phyloP scores from a whole-genome alignment of 2,888 invertebrate genomes.

The Xestia c-nigrum region DNA sequence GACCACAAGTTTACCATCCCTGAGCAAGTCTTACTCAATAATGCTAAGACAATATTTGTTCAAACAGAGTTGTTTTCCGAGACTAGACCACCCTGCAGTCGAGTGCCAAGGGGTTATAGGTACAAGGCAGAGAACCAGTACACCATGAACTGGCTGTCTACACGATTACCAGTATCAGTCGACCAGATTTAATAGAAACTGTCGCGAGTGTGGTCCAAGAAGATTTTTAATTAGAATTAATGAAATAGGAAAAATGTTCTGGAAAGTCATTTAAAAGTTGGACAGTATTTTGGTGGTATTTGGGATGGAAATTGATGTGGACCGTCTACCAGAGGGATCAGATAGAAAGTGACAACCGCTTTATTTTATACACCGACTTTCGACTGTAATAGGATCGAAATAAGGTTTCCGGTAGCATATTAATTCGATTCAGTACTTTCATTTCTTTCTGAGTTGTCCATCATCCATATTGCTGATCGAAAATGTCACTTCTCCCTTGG shows the following conservation, averaged over 20 bases:
- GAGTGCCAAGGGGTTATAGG: slow-evolving; percentile 8
- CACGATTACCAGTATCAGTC: background rate
- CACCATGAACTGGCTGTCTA: slow-evolving; percentile 27
- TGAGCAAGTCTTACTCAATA: slow-evolving; percentile 24
- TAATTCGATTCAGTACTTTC: background rate
- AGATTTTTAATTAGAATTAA: background rate
- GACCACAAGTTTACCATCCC: slow-evolving; percentile 23
- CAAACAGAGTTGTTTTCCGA: slow-evolving; percentile 22
- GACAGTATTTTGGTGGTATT: background rate
- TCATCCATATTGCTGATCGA: background rate
- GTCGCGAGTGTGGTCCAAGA: background rate
- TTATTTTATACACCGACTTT: background rate
- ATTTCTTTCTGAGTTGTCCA: background rate
- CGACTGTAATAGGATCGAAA: background rate
- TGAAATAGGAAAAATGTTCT: background rate
- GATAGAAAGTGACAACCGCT: background rate
- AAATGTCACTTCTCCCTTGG: too few relatives aligned
- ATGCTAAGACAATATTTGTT: slow-evolving; percentile 35
- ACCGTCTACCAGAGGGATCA: background rate
- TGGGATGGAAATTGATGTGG: background rate
- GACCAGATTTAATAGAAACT: slow-evolving; percentile 10
- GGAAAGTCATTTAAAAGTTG: background rate
- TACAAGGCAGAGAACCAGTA: slow-evolving; percentile 15
- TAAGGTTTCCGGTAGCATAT: background rate
- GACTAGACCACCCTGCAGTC: slow-evolving; percentile 42